Evolutionary conservation across 1,140 invertebrate species (phyloP).

Genomic region (Penaeus japonicus): DNA sequence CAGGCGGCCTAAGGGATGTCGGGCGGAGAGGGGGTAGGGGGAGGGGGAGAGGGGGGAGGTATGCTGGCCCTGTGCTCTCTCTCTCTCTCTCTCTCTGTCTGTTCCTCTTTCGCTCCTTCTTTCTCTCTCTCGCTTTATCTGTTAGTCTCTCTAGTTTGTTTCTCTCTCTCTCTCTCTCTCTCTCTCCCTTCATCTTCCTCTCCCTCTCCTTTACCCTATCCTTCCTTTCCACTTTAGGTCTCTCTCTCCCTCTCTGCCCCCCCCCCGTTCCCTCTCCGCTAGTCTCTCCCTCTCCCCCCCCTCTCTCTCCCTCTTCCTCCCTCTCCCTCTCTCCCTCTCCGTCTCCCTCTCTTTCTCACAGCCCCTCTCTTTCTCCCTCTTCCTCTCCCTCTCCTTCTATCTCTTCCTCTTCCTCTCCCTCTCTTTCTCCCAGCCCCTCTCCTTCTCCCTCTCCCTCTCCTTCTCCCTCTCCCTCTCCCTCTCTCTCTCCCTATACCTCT

Average conservation of each 20-base stretch:
- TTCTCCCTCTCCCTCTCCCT: background rate
- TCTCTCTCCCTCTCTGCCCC: background rate
- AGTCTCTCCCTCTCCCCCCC: background rate
- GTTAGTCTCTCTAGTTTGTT: no score
- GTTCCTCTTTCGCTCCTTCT: background rate
- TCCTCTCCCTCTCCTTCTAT: no score
- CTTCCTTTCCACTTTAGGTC: background rate
- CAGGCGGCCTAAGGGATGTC: background rate
- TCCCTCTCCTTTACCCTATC: background rate
- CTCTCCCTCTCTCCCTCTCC: background rate
- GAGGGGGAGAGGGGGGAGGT: no score
- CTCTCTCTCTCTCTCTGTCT: background rate
- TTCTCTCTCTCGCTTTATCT: no score
- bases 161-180: background rate
- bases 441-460: no score
- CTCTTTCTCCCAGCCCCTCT: background rate
- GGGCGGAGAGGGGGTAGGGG: background rate
- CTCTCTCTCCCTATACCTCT: background rate
- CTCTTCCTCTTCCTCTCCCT: background rate
- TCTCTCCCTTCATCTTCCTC: no score
- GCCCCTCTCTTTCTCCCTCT: background rate
- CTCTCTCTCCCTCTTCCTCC: background rate
- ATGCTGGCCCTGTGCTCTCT: background rate
- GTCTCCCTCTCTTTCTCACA: background rate
- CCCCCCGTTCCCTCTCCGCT: background rate